Evolutionary conservation across 2,797 vertebrate species (phyloP), one percentile per base, ranked within the genome.

Genomic region (Girardinus metallicus): DNA sequence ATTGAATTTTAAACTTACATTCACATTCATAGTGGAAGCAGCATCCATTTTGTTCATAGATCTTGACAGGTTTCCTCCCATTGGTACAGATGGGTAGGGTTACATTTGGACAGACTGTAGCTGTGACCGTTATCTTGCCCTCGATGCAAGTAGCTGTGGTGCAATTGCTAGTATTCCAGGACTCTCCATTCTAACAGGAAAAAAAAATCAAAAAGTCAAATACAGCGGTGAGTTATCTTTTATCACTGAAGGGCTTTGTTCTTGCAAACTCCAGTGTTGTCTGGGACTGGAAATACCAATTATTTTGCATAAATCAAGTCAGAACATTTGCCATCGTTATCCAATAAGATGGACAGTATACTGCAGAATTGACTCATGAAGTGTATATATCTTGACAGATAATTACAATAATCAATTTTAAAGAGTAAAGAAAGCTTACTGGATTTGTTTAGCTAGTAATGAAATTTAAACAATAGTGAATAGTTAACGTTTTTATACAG

Each of bases 21-120:
- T 92, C 75, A 92, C 97, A 98, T 73, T 96, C 94, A 13, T 97
- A 96, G 5, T 91, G 87, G 26, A 90, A 94, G 88, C 98, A 99
- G 79, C 98, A 99, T 81, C 95, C 93, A 0, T 95, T 87, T 2
- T 90, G 70, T 34, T 96, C 94, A 5, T 88, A 89, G 74, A 96
- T 89, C 74, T 94, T 91, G 34, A 95, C 1, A 21, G 94, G 74
- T 0, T 92, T 92, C 60, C 95, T 96, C 57, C 94, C 96, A 9
- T 97, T 98, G 41, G 89, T 84, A 49, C 97, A 99, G 13, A 83
- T 87, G 1, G 94, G 89, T 47, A 85, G 21, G 70, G 88, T 82
- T 6, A 74, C 36, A 13, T 82, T 77, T 1, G 93, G 82, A 79
- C 97, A 99, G 0, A 26, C 1, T 0, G 74, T 83, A 0, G 84